A percentile compares a stretch with the other conserved stretches of the same genome.
Evolutionary conservation across 2,888 invertebrate species (phyloP).

Genomic region (Panopea generosa): DNA sequence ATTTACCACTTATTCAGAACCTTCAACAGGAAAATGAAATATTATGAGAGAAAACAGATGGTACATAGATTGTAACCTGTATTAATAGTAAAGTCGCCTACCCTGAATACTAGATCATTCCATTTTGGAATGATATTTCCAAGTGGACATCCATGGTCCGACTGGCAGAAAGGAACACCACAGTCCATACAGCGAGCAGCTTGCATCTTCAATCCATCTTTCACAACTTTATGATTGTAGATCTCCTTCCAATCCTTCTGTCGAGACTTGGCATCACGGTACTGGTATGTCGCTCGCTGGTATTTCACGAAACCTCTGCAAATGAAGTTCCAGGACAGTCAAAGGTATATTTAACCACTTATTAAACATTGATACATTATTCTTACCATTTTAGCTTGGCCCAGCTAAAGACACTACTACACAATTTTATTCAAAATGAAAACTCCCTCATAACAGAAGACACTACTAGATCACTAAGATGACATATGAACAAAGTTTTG

Average conservation of each 20-base stretch:
- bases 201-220: conserved; percentile 89
- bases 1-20: too few species aligned
- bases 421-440: too few species aligned
- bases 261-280: conserved; percentile 94
- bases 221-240: conserved; percentile 94
- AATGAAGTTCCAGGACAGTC: too few species aligned
- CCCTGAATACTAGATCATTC: conserved; percentile 97
- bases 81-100: too few species aligned
- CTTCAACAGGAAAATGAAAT: too few species aligned
- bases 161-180: conserved; percentile 99
- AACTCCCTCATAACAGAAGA: too few species aligned
- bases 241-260: conserved; percentile 99
- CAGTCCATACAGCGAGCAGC: conserved; percentile 96
- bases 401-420: background rate
- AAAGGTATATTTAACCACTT: too few species aligned
- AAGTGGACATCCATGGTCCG: conserved; percentile 97
- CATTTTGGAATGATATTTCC: conserved; percentile 99
- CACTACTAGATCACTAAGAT: too few species aligned
- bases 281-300: conserved; percentile 93
- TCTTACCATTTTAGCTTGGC: background rate
- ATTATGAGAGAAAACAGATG: too few species aligned
- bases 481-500: too few species aligned
- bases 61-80: too few species aligned
- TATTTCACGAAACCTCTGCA: conserved; percentile 97
- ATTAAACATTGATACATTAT: too few species aligned